Base-by-base conservation (phyloP, 1,140 invertebrate species). In the Triops cancriformis region DNA sequence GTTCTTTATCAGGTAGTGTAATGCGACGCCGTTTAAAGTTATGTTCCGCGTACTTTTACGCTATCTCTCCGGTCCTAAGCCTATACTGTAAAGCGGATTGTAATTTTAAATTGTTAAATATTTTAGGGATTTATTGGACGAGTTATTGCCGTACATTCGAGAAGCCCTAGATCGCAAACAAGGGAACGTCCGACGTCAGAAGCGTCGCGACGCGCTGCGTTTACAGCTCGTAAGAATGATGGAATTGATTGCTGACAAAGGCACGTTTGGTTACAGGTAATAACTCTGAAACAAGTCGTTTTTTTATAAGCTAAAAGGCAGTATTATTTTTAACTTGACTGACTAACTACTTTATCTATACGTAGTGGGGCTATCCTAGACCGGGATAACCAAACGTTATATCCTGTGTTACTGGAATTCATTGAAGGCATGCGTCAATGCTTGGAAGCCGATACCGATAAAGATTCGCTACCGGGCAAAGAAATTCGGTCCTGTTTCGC, bases 121-220 rank as follows among this genome's bases (percentile, higher is more conserved):
- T 51, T n/a, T 73, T 72, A 98, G 96, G 83, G 96, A 98, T 86
- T 86, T 99, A 51, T 93, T 99, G 89, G 97, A 99, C 82, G 98
- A 99, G 85, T 83, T 99, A 26, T 89, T 94, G 11, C 89, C 91
- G 2, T 92, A 94, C 79, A 91, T 99, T 75, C 90, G 96, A 37
- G 98, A 99, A 85, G 95, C 96, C 1, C 92, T 98, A n/a, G 98
- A 99, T 84, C 89, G 95, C 28, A 99, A 99, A 84, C 93, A 98
- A 84, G 98, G 99, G 85, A 99, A 97, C 82, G 93, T 98, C 88
- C 86, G 95, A 43, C 87, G 96, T 64, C 85, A 97, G 26, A 86
- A 95, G 77, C 88, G 97, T 75, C 89, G 96, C 79, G 98, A 99
- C 85, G 92, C 95, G 18, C 85, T 99, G n/a, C 87, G 98, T 75